Percentiles rank a stretch among this genome's conserved stretches.
phyloP scores from a whole-genome alignment of 2,113 vertebrate species.

The Apteryx owenii region DNA sequence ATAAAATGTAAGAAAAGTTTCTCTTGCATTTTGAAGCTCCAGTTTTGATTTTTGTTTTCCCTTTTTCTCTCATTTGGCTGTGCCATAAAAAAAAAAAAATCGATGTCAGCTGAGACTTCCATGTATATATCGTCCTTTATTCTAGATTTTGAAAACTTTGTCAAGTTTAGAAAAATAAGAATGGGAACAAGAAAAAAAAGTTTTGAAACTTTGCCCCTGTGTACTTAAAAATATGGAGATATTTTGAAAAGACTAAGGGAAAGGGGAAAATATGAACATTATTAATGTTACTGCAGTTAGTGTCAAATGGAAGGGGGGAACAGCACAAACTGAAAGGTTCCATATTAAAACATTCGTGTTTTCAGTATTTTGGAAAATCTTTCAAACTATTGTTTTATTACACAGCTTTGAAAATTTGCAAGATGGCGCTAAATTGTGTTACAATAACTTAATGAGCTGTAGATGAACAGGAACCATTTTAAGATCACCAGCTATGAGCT shows the following conservation, averaged over 20 bases:
- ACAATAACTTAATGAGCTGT: neutral
- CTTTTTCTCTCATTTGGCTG: neutral
- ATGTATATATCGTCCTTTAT: neutral
- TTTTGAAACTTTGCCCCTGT: neutral
- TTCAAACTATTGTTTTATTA: neutral
- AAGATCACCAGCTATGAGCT: neutral
- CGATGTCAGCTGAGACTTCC: neutral
- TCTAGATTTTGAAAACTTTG: neutral
- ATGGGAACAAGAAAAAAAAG: neutral
- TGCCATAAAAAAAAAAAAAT: neutral
- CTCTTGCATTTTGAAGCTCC: neutral
- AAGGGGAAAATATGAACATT: neutral
- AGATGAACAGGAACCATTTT: neutral
- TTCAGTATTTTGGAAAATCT: neutral
- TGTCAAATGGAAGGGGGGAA: neutral
- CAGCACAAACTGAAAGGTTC: neutral
- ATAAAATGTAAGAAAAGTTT: neutral
- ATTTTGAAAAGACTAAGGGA: neutral
- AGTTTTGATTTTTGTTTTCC: neutral
- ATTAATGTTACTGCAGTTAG: neutral
- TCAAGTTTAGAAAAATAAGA: neutral
- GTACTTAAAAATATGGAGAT: neutral
- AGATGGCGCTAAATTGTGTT: neutral
- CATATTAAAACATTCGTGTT: neutral
- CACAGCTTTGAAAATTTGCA: neutral